Evolutionary conservation across 1,140 invertebrate genomes (phyloP), one percentile per base, ranked within the genome.

Genomic region (Whitmania pigra): DNA sequence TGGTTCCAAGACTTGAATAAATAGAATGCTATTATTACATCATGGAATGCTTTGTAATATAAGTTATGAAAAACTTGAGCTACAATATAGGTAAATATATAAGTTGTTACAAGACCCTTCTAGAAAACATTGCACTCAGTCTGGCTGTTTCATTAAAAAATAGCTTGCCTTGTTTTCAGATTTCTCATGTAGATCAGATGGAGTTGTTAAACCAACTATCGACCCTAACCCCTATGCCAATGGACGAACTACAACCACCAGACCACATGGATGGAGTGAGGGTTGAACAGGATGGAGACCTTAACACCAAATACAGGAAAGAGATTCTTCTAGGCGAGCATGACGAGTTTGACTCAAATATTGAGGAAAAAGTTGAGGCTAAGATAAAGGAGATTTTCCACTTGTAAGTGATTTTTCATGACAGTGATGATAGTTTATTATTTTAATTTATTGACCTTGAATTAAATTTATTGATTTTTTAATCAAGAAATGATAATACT

Each of bases 281-380:
- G 71, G 75, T 82, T 74, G 81, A 82, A 74, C 77, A 80, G 66
- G 80, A 83, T 77, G 81, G 81, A 11, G 78, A 80, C 72, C 72
- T 83, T 17, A 83, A 83, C 67, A 77, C 77, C 57, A 77, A 82
- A 27, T 83, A 78, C 72, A 77, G 78, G 67, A 80, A 81, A 74
- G 82, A 83, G 69, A 75, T 81, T 60, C 79, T 83, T 71, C 72
- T 82, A 11, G 82, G 81, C 17, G 71, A 79, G 57, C 69, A 70
- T 53, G 69, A 70, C 6, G 69, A 70, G 49, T 70, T 70, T 31
- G 69, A 70, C 31, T 70, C 31, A 2, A 70, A 25, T 53, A 18
- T 53, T 70, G 69, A 49, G 40, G 69, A 70, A 18, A 70, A 53
- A 27, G 49, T 25, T 53, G 25, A 25, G 9, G 53, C 18, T 9